These are phyloP conservation scores for Virgularia gustaviana DNA, from an alignment of 92 coral and sea anemone species.

Conservation along the genomic window DNA sequence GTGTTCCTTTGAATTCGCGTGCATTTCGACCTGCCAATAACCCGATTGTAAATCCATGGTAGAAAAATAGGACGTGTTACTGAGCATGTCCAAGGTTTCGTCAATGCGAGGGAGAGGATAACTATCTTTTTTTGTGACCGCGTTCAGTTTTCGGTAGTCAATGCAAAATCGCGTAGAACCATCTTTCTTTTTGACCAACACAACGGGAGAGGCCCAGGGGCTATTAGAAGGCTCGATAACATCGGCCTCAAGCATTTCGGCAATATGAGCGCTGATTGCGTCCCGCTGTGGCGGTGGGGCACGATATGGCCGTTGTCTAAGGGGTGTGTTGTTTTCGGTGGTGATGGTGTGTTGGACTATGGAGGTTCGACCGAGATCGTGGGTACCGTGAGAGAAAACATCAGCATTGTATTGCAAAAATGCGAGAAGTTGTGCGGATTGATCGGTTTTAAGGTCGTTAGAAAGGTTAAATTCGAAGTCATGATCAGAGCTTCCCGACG, in stretches of 20 bases:
- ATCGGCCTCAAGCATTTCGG: slow-evolving; percentile 46
- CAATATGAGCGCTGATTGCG: slow-evolving; percentile 37
- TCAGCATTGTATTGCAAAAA: not conserved
- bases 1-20: slow-evolving; percentile 24
- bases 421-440: not conserved
- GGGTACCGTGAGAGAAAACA: not conserved
- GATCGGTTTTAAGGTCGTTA: not conserved
- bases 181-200: slow-evolving; percentile 61
- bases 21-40: slow-evolving; percentile 43
- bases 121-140: slow-evolving; percentile 37
- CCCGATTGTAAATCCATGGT: slow-evolving; percentile 41
- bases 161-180: slow-evolving; percentile 47
- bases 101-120: slow-evolving; percentile 39
- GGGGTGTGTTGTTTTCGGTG: slow-evolving; percentile 21
- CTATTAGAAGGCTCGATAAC: slow-evolving; percentile 61
- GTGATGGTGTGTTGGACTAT: not conserved
- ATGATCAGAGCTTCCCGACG: not conserved
- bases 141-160: slow-evolving; percentile 48
- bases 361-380: not conserved
- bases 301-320: slow-evolving; percentile 60
- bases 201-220: slow-evolving; percentile 59
- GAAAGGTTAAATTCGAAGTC: not conserved
- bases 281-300: slow-evolving; percentile 52
- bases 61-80: slow-evolving; percentile 17
- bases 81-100: slow-evolving; percentile 22